Evolutionary conservation across 2,797 vertebrate genomes (phyloP), one percentile per base, ranked within the genome.

Genomic region (Tympanoctomys barrerae): DNA sequence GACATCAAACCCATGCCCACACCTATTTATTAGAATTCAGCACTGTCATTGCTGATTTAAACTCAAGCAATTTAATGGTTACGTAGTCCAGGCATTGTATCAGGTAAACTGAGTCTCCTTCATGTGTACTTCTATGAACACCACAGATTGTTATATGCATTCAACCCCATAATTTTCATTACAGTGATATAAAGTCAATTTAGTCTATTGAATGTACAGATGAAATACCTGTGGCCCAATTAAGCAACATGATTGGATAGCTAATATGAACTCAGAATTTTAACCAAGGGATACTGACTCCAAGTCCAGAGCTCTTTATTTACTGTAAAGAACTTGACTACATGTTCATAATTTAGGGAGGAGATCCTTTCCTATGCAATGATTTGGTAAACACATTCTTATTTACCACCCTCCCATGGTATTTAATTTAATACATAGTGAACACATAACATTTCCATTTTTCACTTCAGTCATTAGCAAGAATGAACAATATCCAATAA

Each of bases 391-490:
- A 84, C 71, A 83, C 2, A 11, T 89, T 80, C 70, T 57, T 79
- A 36, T 79, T 85, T 87, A 62, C 19, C 73, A 79, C 19, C 93
- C 33, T 79, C 61, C 54, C 90, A 0, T 89, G 79, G 68, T 73
- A 80, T 78, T 92, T 95, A 94, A 94, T 95, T 96, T 94, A 66
- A 92, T 89, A 87, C 66, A 81, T 14, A 87, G 39, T 93, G 84
- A 87, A 91, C 87, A 70, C 2, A 81, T 87, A 64, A 81, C 89
- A 92, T 92, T 89, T 87, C 21, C 46, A 95, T 92, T 97, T 97
- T 95, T 96, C 36, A 96, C 64, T 85, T 94, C 92, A 94, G 59
- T 94, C 86, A 89, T 91, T 95, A 91, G 87, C 49, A 75, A 84
- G 59, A 92, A 95, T 77, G 49, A 96, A 95, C 75, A 92, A 87